Evolutionary conservation across 2,888 invertebrate species (phyloP).

Genomic region (Pyrgus malvae): DNA sequence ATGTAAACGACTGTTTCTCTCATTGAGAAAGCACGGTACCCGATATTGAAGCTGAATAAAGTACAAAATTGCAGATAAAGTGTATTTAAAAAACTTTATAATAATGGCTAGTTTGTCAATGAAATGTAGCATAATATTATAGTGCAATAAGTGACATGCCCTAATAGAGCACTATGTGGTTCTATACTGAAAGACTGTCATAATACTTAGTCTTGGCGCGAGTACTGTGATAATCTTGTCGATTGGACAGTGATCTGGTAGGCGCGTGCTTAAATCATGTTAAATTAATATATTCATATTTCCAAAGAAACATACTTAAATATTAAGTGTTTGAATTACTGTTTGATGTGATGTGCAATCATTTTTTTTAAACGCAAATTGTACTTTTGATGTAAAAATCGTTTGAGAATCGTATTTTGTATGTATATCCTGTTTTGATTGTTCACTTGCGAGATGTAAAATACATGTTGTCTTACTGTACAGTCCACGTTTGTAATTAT

Average conservation of each 20-base stretch:
- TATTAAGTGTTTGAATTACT: conserved; percentile 65
- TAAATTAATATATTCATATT: conserved; percentile 63
- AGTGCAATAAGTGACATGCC: conserved; percentile 67
- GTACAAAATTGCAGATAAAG: conserved; percentile 75
- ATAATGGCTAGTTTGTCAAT: conserved; percentile 49
- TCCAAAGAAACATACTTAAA: conserved; percentile 63
- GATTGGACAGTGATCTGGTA: conserved; percentile 45
- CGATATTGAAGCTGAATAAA: conserved; percentile 62
- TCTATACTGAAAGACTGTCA: conserved; percentile 29
- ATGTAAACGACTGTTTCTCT: conserved; percentile 47
- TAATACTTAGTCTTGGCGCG: conserved; percentile 36
- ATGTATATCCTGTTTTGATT: conserved; percentile 67
- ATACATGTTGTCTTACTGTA: conserved; percentile 48
- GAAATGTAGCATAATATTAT: conserved; percentile 69
- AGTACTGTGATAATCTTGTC: conserved; percentile 52
- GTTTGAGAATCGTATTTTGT: conserved; percentile 54
- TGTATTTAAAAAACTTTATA: conserved; percentile 60
- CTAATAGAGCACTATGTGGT: conserved; percentile 37
- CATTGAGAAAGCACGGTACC: conserved; percentile 41
- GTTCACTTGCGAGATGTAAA: conserved; percentile 44
- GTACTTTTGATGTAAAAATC: conserved; percentile 54
- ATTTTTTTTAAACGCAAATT: conserved; percentile 47
- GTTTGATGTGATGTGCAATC: conserved; percentile 62
- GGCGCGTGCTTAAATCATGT: conserved; percentile 53
- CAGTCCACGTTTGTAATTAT: conserved; percentile 52